These are phyloP conservation scores for Prionace glauca DNA, from an alignment of 2,797 vertebrate genomes.

Conservation along the genomic window DNA sequence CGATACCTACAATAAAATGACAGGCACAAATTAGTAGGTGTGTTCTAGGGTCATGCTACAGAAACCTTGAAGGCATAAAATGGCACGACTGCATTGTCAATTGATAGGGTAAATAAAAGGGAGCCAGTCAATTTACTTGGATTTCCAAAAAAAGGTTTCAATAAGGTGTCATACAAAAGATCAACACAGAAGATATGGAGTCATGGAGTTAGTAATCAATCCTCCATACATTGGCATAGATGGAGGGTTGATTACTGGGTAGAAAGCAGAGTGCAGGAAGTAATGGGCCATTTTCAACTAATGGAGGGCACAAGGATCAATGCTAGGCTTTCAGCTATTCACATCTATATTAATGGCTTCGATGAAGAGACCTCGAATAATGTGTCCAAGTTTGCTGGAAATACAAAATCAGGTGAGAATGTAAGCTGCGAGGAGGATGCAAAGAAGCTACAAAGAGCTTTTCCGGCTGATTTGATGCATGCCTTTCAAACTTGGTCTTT, in stretches of 20 bases:
- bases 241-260: background rate
- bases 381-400: too few species aligned
- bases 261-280: background rate
- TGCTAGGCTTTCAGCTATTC: background rate
- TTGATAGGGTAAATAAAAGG: background rate
- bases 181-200: background rate
- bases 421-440: too few species aligned
- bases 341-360: too few species aligned
- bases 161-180: background rate
- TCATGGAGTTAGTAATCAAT: background rate
- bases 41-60: background rate
- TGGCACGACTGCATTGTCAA: background rate
- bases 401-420: too few species aligned
- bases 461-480: too few species aligned
- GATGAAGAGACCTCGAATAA: too few species aligned
- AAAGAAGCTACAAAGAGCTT: too few species aligned
- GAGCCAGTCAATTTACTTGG: background rate
- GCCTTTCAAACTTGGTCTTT: too few species aligned
- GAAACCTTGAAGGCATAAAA: background rate
- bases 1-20: background rate
- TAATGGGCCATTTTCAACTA: background rate
- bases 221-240: background rate
- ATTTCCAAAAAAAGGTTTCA: background rate
- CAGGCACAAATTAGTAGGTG: background rate
- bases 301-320: background rate